A percentile compares a stretch with the other conserved stretches of the same genome.
Evolutionary conservation across 2,888 invertebrate genomes (phyloP).

Genomic region (Macrophya annulata): DNA sequence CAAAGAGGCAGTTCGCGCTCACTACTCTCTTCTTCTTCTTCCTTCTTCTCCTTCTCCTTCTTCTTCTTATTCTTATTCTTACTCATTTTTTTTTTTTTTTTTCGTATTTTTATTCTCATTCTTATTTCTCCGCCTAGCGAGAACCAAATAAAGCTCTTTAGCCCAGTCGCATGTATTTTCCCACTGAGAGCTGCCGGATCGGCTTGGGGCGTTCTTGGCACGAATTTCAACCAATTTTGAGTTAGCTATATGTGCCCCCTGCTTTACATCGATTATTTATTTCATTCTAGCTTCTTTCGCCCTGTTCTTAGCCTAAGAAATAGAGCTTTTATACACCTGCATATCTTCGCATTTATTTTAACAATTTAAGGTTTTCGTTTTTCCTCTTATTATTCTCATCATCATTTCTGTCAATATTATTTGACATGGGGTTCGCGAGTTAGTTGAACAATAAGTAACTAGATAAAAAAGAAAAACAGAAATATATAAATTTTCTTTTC

Average conservation of each 20-base stretch:
- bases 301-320: background rate
- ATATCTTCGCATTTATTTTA: background rate
- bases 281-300: background rate
- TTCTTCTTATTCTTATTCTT: background rate
- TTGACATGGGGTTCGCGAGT: background rate
- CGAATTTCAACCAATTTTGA: conserved; percentile 53
- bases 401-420: background rate
- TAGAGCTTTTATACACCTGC: conserved; percentile 14
- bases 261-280: background rate
- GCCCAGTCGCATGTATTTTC: conserved; percentile 32
- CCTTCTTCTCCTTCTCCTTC: background rate
- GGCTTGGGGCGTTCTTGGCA: conserved; percentile 48
- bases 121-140: conserved; percentile 6
- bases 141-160: conserved; percentile 53
- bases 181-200: conserved; percentile 42
- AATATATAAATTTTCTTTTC: background rate
- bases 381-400: background rate
- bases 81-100: background rate
- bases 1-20: background rate
- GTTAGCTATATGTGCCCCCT: conserved; percentile 29
- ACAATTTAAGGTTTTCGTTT: background rate
- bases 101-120: conserved; percentile 1
- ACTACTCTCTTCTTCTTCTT: background rate
- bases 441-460: background rate
- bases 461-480: background rate